Percentiles rank a stretch among this genome's conserved stretches.
Evolutionary conservation across 1,140 invertebrate species (phyloP).

Genomic region (Pteromalus puparum): DNA sequence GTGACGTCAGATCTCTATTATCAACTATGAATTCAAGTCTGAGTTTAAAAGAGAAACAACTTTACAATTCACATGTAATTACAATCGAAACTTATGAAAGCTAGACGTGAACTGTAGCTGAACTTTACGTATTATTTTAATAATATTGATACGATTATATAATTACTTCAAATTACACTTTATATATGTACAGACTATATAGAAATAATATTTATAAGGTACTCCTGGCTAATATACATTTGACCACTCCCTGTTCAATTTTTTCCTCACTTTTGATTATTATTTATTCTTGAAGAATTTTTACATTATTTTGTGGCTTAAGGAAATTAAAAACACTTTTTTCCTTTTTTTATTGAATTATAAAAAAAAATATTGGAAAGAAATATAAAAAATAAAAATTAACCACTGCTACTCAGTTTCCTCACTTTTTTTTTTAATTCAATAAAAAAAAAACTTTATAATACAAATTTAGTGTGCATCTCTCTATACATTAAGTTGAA

Average conservation of each 20-base stretch:
- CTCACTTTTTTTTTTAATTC: slow-evolving; percentile 29
- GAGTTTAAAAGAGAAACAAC: not conserved
- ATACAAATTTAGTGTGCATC: not conserved
- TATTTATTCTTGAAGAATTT: slow-evolving; percentile 32
- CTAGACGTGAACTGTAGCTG: not conserved
- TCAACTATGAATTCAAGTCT: not conserved
- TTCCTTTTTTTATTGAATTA: slow-evolving; percentile 22
- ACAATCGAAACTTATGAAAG: not conserved
- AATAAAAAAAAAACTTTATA: slow-evolving; percentile 23
- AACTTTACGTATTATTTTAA: slow-evolving; percentile 3
- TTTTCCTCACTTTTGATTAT: slow-evolving; percentile 23
- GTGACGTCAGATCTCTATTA: not conserved
- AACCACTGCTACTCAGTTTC: not conserved
- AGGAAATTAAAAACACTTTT: not conserved
- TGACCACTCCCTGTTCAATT: not conserved
- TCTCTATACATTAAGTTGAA: not conserved
- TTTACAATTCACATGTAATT: not conserved
- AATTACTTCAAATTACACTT: slow-evolving; percentile 28
- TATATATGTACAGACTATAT: slow-evolving; percentile 18
- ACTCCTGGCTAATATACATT: slow-evolving; percentile 32
- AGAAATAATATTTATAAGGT: slow-evolving; percentile 33
- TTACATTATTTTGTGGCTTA: slow-evolving; percentile 15
- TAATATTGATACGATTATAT: slow-evolving; percentile 34
- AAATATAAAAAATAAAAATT: slow-evolving; percentile 14
- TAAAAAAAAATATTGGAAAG: not conserved